These are phyloP conservation scores for Indri indri DNA, from an alignment of 2,113 vertebrate genomes.

Conservation along the genomic window DNA sequence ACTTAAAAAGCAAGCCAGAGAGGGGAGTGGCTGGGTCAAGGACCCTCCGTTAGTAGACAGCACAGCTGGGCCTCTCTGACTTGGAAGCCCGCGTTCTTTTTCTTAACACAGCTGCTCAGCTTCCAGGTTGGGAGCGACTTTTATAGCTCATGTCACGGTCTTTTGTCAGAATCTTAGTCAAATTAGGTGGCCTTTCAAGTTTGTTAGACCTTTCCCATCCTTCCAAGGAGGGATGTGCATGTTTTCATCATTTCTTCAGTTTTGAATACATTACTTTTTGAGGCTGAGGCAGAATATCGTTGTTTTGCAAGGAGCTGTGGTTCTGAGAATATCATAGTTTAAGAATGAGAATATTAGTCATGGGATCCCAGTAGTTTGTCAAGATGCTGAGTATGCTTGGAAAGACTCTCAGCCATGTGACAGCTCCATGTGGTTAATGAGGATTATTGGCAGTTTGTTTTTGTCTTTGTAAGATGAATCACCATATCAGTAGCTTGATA, in stretches of 20 bases:
- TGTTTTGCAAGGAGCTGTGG: constrained; percentile 17
- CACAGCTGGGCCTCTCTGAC: not conserved
- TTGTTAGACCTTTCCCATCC: not conserved
- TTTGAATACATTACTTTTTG: constrained; percentile 8
- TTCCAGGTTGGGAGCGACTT: not conserved
- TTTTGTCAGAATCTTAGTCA: not conserved
- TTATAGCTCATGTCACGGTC: not conserved
- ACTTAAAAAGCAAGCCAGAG: not conserved
- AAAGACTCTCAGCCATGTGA: not conserved
- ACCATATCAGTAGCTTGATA: not conserved
- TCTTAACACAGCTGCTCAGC: not conserved
- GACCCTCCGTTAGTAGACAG: not conserved
- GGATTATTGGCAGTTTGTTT: not conserved
- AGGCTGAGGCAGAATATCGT: not conserved
- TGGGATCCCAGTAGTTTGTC: not conserved
- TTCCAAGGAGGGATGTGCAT: not conserved
- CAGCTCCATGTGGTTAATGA: not conserved
- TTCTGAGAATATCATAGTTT: constrained; percentile 35
- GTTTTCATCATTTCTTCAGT: not conserved
- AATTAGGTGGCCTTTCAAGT: not conserved
- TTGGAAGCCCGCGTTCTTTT: not conserved
- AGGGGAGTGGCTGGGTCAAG: not conserved
- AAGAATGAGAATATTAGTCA: constrained; percentile 11
- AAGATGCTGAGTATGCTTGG: not conserved
- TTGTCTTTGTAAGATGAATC: constrained; percentile 5